Base-by-base conservation (phyloP, 1,140 invertebrate species). In the Neodiprion fabricii region DNA sequence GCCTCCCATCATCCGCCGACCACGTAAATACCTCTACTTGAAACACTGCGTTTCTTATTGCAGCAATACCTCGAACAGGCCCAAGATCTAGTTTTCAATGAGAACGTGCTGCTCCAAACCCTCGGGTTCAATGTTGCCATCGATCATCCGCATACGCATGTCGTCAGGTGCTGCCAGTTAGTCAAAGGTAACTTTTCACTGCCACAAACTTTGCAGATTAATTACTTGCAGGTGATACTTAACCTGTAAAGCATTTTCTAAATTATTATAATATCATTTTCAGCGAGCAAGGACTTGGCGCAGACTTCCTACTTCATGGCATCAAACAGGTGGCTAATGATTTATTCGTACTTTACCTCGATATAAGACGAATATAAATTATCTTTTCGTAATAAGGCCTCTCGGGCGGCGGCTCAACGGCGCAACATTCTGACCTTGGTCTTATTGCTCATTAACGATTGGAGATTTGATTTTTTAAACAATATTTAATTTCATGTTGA, bases 301-400 rank as follows among this genome's bases (percentile, higher is more conserved):
- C 96, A 99, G 89, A 98, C 97, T 53, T 98, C 97, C 0, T 99
- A 99, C 90, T 98, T 98, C 87, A 96, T 99, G 94, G 97, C 98
- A 77, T 98, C 97, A 66, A 99, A 98, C 89, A 96, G 95, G 95
- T 96, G 88, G 73, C 73, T 86, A 84, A 72, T 77, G 61, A 79
- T 83, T 79, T 79, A 75, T 80, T 77, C 72, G 76, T 79, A 78
- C 72, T 80, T 79, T 74, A 73, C 79, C 75, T 81, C 82, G 79
- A 75, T 78, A 73, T 78, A 78, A 80, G 73, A 75, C 53, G 53
- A 61, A 17, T 40, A 40, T 9, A 17, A 17, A 17, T 61, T 14
- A 14, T 61, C 11, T 61, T 17, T 9, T 61, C 53, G 53, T 5
- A 61, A 12, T 61, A 12, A 17, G n/a, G 53, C 53, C 53, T 61